A percentile compares a stretch with the other conserved stretches of the same genome.
Evolutionary conservation across 2,113 vertebrate species (phyloP).

Genomic region (Ranitomeya variabilis): DNA sequence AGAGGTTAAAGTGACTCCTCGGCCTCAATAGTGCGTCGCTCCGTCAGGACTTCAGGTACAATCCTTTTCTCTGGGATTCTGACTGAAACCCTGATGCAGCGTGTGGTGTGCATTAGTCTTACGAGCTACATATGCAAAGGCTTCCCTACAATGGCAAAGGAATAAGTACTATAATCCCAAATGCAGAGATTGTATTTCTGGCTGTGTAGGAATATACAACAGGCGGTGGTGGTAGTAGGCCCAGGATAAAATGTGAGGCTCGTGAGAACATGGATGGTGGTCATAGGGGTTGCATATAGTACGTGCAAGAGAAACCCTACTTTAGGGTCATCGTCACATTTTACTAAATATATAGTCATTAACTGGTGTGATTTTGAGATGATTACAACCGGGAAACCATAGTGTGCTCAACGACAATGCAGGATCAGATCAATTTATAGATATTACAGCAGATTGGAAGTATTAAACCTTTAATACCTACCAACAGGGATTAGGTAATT

Average conservation of each 20-base stretch:
- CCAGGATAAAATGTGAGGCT: no score
- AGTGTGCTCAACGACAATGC: not conserved
- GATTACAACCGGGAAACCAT: not conserved
- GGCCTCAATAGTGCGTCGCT: no score
- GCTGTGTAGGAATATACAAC: not conserved
- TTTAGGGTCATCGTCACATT: not conserved
- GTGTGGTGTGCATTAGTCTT: no score
- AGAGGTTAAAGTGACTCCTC: no score
- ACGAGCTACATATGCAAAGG: not conserved
- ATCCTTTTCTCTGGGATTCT: no score
- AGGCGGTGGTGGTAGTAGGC: no score
- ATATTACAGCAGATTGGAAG: not conserved
- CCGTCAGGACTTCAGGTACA: no score
- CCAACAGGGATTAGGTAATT: not conserved
- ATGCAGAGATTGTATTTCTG: not conserved
- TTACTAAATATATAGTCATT: not conserved
- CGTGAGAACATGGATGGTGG: no score
- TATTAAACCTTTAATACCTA: not conserved
- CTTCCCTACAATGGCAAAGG: not conserved
- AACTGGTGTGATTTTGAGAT: not conserved
- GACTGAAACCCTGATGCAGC: no score
- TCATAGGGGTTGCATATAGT: not conserved
- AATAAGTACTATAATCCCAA: not conserved
- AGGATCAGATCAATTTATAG: not conserved
- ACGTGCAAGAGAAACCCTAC: not conserved